phyloP scores from a whole-genome alignment of 2,888 invertebrate species.

The Serrognathus titanus region DNA sequence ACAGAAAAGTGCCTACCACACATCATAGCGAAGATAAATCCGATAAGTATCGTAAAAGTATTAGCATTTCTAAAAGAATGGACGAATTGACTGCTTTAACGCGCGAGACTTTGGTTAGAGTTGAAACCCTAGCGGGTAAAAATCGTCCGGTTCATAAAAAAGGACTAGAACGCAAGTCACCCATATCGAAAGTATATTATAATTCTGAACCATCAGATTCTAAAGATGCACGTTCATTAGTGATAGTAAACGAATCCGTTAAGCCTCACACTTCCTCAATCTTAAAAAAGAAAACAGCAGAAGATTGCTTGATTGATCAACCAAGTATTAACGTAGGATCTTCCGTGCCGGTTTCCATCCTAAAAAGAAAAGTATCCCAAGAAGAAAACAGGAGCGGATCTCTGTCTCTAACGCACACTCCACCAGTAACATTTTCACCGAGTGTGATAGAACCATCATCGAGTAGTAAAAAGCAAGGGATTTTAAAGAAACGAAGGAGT shows the following conservation, averaged over 20 bases:
- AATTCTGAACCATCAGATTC: constrained; percentile 10
- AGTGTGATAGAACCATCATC: constrained; percentile 66
- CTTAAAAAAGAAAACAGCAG: constrained; percentile 63
- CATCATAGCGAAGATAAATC: constrained; percentile 1
- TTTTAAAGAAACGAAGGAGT: constrained; percentile 79
- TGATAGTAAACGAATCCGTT: constrained; percentile 7
- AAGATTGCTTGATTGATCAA: constrained; percentile 41
- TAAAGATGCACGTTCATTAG: neutral
- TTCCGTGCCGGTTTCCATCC: constrained; percentile 54
- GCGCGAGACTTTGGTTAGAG: constrained; percentile 64
- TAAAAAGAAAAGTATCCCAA: constrained; percentile 56
- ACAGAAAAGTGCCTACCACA: constrained; percentile 22
- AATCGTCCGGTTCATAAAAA: constrained; percentile 12
- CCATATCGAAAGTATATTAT: constrained; percentile 2
- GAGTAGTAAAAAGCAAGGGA: constrained; percentile 67
- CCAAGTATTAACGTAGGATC: constrained; percentile 17
- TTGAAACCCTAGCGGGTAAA: constrained; percentile 59
- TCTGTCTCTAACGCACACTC: constrained; percentile 50
- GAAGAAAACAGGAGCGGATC: constrained; percentile 41
- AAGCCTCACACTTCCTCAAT: constrained; percentile 51
- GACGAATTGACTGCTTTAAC: constrained; percentile 64
- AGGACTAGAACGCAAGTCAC: constrained; percentile 3
- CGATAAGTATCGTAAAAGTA: constrained; percentile 6
- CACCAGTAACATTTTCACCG: constrained; percentile 78
- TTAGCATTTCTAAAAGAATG: constrained; percentile 55